A percentile compares a stretch with the other conserved stretches of the same genome.
Evolutionary conservation across 2,888 invertebrate genomes (phyloP).

Genomic region (Pyrochroa serraticornis): DNA sequence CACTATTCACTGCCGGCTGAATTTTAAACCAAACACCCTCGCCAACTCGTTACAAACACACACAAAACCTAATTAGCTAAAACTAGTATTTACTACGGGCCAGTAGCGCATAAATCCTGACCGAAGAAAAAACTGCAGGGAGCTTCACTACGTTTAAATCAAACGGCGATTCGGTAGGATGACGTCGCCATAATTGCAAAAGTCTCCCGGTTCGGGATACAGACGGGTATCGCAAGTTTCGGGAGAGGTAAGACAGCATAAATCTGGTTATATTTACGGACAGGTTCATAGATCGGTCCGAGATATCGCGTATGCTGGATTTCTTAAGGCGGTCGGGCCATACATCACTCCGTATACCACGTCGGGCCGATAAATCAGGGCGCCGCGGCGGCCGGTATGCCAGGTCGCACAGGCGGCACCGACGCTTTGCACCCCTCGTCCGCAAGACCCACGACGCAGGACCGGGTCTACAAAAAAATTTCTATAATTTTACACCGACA

Average conservation of each 20-base stretch:
- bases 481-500: too few relatives aligned
- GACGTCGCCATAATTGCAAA: constrained; percentile 46
- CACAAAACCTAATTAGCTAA: constrained; percentile 11
- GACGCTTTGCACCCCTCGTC: constrained; percentile 36
- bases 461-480: not conserved
- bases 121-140: not conserved
- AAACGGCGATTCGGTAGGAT: constrained; percentile 43
- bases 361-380: constrained; percentile 57
- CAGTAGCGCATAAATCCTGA: not conserved
- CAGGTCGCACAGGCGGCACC: constrained; percentile 49
- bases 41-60: constrained; percentile 11
- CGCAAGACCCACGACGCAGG: constrained; percentile 4
- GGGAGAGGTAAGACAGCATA: constrained; percentile 46
- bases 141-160: constrained; percentile 36
- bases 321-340: constrained; percentile 51
- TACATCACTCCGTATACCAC: constrained; percentile 59
- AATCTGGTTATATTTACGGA: constrained; percentile 57
- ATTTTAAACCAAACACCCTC: constrained; percentile 28
- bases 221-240: constrained; percentile 6
- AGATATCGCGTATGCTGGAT: constrained; percentile 54
- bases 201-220: constrained; percentile 29
- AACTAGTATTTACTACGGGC: not conserved
- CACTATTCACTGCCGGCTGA: constrained; percentile 33
- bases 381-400: constrained; percentile 43
- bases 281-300: constrained; percentile 56